Percentiles rank a stretch among this genome's conserved stretches.
Conservation (phyloP, 2,113 vertebrate species). For the Crotalus helleri region DNA sequence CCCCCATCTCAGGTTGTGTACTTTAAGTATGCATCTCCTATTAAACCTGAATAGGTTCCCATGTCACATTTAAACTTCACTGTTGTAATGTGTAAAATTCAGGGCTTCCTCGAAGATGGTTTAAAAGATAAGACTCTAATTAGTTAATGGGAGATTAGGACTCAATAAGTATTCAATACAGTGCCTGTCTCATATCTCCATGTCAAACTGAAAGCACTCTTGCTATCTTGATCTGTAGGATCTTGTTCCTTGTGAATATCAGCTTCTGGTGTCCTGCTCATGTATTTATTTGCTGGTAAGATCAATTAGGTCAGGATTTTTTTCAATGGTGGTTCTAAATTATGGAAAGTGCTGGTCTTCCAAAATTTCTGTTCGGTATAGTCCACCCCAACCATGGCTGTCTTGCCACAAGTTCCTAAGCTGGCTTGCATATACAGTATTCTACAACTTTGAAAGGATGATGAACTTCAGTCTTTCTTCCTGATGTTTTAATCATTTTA, state of each 20-base stretch:
- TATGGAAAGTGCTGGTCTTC: neutral
- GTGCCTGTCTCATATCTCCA: neutral
- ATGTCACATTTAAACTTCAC: neutral
- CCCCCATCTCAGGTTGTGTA: neutral
- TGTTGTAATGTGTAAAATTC: neutral
- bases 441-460: neutral
- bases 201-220: neutral
- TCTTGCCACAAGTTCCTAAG: neutral
- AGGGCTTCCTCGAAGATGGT: neutral
- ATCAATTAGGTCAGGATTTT: neutral
- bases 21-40: neutral
- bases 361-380: neutral
- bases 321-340: neutral
- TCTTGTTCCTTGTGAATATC: neutral
- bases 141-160: neutral
- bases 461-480: neutral
- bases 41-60: neutral
- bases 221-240: neutral
- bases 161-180: neutral
- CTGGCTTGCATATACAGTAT: neutral
- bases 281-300: neutral
- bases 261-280: neutral
- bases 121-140: neutral
- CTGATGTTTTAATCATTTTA: neutral
- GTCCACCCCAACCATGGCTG: neutral